Percentiles rank a stretch among this genome's conserved stretches.
These are phyloP conservation scores for Cebidichthys violaceus DNA, from an alignment of 2,113 vertebrate species.

Conservation along the genomic window DNA sequence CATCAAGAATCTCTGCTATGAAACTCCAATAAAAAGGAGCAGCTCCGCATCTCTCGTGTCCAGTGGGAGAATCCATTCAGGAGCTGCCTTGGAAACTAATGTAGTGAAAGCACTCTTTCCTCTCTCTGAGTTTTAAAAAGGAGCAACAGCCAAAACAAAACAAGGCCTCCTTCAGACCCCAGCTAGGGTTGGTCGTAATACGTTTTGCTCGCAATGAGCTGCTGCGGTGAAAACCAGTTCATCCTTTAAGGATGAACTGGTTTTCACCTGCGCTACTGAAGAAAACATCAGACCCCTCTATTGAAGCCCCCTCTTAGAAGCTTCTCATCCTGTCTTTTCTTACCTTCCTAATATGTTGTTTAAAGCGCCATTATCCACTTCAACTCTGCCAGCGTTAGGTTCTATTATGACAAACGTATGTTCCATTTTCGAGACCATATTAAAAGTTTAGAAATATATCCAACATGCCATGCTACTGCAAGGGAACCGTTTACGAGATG, in stretches of 20 bases:
- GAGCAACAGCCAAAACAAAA: conserved; percentile 47
- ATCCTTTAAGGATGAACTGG: conserved; percentile 34
- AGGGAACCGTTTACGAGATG: background rate
- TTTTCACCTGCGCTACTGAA: conserved; percentile 1
- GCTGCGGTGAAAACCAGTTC: conserved; percentile 33
- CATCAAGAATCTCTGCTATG: conserved; percentile 49
- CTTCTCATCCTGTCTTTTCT: conserved; percentile 30
- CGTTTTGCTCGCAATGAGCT: conserved; percentile 56
- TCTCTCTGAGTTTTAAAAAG: conserved; percentile 30
- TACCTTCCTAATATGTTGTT: conserved; percentile 3
- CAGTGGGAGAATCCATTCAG: conserved; percentile 71
- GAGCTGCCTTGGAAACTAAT: conserved; percentile 57
- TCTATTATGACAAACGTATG: conserved; percentile 18
- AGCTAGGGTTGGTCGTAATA: conserved; percentile 27
- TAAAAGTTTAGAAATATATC: background rate
- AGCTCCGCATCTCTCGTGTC: conserved; percentile 46
- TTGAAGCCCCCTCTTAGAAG: background rate
- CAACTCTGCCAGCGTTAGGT: background rate
- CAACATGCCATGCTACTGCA: background rate
- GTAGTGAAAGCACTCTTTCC: conserved; percentile 47
- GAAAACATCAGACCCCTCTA: too few species aligned
- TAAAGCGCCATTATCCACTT: conserved; percentile 50
- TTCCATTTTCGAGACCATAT: background rate
- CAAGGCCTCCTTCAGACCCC: conserved; percentile 47
- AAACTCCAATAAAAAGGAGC: conserved; percentile 68